Conservation (phyloP, 2,888 invertebrate species). For the Strigamia transsilvanica region DNA sequence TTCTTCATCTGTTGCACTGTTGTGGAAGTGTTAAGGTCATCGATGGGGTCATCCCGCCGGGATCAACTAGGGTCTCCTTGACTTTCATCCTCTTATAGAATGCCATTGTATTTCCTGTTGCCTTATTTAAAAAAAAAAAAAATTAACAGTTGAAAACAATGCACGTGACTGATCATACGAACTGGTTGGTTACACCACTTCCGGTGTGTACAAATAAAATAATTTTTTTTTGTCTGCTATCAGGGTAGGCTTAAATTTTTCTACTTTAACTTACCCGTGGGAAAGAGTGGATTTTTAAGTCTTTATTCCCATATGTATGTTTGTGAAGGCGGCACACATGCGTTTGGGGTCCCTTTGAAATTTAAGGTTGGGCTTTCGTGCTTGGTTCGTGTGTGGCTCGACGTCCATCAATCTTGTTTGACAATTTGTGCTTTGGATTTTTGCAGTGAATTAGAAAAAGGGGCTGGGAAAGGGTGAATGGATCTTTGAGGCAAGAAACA, state of each 20-base stretch:
- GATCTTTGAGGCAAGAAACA: background rate
- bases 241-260: no score
- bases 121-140: background rate
- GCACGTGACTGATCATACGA: background rate
- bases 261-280: no score
- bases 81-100: background rate
- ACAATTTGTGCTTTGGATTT: no score
- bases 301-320: no score
- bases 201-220: background rate
- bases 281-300: no score
- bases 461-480: background rate
- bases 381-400: no score
- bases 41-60: background rate
- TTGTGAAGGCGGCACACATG: no score
- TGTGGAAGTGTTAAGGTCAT: background rate
- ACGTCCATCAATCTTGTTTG: no score
- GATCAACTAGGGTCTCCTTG: background rate
- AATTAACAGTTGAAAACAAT: background rate
- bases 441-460: no score
- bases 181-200: background rate
- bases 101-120: conserved; percentile 1
- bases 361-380: no score
- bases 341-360: no score
- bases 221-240: no score
- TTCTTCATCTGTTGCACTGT: background rate